A percentile compares a stretch with the other conserved stretches of the same genome.
These are phyloP conservation scores for Callionymus lyra DNA, from an alignment of 2,113 vertebrate species.

Conservation along the genomic window DNA sequence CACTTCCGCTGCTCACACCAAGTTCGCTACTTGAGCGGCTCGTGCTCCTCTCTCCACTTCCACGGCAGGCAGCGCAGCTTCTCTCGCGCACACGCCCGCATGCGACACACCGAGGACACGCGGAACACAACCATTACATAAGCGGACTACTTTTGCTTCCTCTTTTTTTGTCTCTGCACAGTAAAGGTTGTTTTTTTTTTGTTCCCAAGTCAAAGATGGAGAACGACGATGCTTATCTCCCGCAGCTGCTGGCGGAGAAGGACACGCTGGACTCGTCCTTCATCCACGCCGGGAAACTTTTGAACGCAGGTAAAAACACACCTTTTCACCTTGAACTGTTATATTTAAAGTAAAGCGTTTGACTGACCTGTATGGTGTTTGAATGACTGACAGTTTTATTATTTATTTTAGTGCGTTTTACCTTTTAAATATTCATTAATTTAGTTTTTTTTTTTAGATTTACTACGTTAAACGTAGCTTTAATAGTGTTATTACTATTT, in stretches of 20 bases:
- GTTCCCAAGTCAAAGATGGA: slow-evolving; percentile 72
- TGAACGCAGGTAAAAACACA: slow-evolving; percentile 77
- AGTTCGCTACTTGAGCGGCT: background rate
- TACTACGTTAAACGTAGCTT: too few species aligned
- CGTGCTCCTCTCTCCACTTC: too few species aligned
- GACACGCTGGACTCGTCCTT: slow-evolving; percentile 87
- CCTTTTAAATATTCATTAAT: too few species aligned
- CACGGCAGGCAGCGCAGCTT: too few species aligned
- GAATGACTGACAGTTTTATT: slow-evolving; percentile 4
- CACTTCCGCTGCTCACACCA: slow-evolving; percentile 49
- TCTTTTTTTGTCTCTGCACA: slow-evolving; percentile 29
- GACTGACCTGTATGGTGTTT: background rate
- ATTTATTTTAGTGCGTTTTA: background rate
- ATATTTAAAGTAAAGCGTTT: too few species aligned
- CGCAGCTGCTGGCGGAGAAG: slow-evolving; percentile 87
- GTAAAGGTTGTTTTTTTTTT: slow-evolving; percentile 6
- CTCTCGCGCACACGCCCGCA: slow-evolving; percentile 4
- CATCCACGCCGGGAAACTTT: slow-evolving; percentile 86
- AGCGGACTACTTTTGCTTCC: slow-evolving; percentile 52
- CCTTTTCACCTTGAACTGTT: too few species aligned
- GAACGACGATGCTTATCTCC: slow-evolving; percentile 82
- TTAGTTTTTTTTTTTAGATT: too few species aligned
- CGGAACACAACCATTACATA: slow-evolving; percentile 35
- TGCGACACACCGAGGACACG: slow-evolving; percentile 16
- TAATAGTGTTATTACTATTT: too few species aligned